These are phyloP conservation scores for Menidia beryllina DNA, from an alignment of 2,113 vertebrate species.

Conservation along the genomic window DNA sequence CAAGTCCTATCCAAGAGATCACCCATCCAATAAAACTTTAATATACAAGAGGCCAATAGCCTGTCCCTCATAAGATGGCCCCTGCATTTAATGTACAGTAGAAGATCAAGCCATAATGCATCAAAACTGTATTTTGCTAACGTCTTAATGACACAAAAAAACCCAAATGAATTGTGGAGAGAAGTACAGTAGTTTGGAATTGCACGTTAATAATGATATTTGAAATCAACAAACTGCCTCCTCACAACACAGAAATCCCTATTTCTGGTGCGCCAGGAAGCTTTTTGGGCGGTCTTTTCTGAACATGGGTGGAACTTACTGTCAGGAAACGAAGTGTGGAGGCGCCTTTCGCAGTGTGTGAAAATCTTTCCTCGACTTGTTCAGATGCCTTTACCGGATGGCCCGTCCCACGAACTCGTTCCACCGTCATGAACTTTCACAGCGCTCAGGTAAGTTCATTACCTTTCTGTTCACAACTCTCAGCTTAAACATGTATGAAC, in stretches of 20 bases:
- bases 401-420: not conserved
- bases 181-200: too few species aligned
- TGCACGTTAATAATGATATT: not conserved
- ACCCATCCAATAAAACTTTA: too few species aligned
- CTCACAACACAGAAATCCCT: not conserved
- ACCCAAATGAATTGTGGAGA: too few species aligned
- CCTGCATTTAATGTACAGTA: too few species aligned
- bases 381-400: not conserved
- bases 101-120: too few species aligned
- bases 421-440: not conserved
- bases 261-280: slow-evolving; percentile 4
- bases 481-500: too few species aligned
- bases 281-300: slow-evolving; percentile 27
- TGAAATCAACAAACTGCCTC: not conserved
- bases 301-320: slow-evolving; percentile 58
- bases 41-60: too few species aligned
- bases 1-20: too few species aligned
- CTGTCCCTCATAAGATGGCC: too few species aligned
- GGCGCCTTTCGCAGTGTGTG: not conserved
- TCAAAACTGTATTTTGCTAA: too few species aligned
- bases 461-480: not conserved
- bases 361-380: not conserved
- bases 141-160: too few species aligned
- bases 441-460: slow-evolving; percentile 22
- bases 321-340: slow-evolving; percentile 52